A percentile compares a stretch with the other conserved stretches of the same genome.
phyloP scores from a whole-genome alignment of 2,797 vertebrate genomes.

The Corythornis leucogaster region DNA sequence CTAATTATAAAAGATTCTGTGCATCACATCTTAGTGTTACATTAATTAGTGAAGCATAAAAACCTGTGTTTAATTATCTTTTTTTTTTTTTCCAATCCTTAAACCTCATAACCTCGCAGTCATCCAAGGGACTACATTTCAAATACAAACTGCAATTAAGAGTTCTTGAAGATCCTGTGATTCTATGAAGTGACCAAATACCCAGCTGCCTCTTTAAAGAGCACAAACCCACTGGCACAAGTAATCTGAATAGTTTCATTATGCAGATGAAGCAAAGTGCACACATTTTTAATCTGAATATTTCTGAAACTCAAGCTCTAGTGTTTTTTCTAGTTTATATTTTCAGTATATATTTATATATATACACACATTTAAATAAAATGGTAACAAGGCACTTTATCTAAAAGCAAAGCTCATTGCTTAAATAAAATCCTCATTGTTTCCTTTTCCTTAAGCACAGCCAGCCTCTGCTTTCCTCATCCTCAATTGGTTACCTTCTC shows the following conservation, averaged over 20 bases:
- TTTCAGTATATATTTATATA: constrained; percentile 6
- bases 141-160: background rate
- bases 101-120: background rate
- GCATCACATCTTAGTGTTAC: background rate
- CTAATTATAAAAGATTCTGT: background rate
- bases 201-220: background rate
- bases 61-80: background rate
- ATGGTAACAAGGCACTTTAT: background rate
- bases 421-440: background rate
- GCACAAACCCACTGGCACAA: background rate
- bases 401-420: constrained; percentile 16
- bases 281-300: background rate
- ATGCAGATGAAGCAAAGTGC: constrained; percentile 13
- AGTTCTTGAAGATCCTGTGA: background rate
- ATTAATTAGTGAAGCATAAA: constrained; percentile 51
- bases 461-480: background rate
- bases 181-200: background rate
- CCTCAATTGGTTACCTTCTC: background rate
- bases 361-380: constrained; percentile 22
- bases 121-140: background rate
- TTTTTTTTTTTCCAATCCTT: background rate
- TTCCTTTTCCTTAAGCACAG: background rate
- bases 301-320: constrained; percentile 18
- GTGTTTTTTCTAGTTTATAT: constrained; percentile 21
- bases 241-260: background rate